phyloP scores from a whole-genome alignment of 2,113 vertebrate species.

The Tragulus kanchil region DNA sequence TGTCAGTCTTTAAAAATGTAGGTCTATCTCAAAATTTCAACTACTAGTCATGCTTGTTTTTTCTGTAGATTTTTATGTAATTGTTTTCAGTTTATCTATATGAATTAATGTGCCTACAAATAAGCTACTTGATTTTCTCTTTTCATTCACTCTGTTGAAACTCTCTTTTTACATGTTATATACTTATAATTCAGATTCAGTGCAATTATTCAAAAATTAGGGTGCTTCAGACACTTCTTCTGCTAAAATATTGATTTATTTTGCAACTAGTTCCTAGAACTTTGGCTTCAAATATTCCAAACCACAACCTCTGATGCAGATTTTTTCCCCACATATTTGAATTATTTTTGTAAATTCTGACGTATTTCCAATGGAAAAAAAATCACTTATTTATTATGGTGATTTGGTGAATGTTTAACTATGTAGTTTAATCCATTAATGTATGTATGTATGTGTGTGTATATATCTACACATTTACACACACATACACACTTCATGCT shows the following conservation, averaged over 20 bases:
- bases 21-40: slow-evolving; percentile 18
- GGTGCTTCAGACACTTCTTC: not conserved
- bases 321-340: not conserved
- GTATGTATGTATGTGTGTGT: not conserved
- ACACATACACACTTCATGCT: not conserved
- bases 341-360: not conserved
- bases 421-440: not conserved
- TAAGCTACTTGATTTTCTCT: not conserved
- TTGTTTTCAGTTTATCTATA: not conserved
- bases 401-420: not conserved
- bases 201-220: not conserved
- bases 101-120: not conserved
- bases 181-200: slow-evolving; percentile 9
- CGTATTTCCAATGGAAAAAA: not conserved
- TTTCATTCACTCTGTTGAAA: not conserved
- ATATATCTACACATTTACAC: not conserved
- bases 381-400: not conserved
- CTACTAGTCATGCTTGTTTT: not conserved
- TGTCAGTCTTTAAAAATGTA: slow-evolving; percentile 49
- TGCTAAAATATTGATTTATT: not conserved
- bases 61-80: slow-evolving; percentile 34
- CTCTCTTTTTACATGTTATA: not conserved
- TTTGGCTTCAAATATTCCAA: not conserved
- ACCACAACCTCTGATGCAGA: not conserved
- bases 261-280: not conserved